Evolutionary conservation across 2,113 vertebrate genomes (phyloP).

Genomic region (Oryzias melastigma): DNA sequence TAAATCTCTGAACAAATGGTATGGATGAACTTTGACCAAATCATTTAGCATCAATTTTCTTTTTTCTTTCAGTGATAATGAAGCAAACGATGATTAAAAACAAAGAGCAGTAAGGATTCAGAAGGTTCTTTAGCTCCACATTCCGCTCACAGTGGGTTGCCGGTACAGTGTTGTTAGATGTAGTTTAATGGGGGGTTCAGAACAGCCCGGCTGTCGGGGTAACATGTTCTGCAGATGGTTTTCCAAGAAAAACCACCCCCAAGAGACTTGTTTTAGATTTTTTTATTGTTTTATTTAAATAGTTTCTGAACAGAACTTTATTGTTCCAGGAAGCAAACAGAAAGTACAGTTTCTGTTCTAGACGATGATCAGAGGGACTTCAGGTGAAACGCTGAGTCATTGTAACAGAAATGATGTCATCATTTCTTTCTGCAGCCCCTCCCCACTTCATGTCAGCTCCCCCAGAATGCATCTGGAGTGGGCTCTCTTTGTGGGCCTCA

Average conservation of each 20-base stretch:
- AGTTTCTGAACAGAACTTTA: too few relatives aligned
- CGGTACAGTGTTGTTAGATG: conserved; percentile 25
- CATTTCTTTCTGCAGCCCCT: conserved; percentile 1
- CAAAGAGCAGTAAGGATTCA: too few relatives aligned
- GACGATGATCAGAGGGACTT: neutral
- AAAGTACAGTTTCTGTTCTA: neutral
- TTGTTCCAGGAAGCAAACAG: too few relatives aligned
- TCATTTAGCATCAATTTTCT: too few relatives aligned
- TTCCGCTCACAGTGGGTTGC: conserved; percentile 39
- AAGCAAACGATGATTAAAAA: too few relatives aligned
- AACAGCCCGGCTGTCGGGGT: neutral
- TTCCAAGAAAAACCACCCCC: neutral
- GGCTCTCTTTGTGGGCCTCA: conserved; percentile 13
- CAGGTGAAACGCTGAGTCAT: neutral
- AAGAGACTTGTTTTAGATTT: too few relatives aligned
- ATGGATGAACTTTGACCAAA: too few relatives aligned
- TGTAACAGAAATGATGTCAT: neutral
- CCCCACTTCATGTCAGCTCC: neutral
- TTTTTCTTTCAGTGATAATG: too few relatives aligned
- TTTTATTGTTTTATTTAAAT: too few relatives aligned
- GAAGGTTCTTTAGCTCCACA: conserved; percentile 6
- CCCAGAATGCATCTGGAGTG: neutral
- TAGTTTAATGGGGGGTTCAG: conserved; percentile 4
- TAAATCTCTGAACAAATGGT: too few relatives aligned
- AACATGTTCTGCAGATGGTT: neutral